These are phyloP conservation scores for Schrankia costaestrigalis DNA, from an alignment of 2,888 invertebrate species.

Conservation along the genomic window DNA sequence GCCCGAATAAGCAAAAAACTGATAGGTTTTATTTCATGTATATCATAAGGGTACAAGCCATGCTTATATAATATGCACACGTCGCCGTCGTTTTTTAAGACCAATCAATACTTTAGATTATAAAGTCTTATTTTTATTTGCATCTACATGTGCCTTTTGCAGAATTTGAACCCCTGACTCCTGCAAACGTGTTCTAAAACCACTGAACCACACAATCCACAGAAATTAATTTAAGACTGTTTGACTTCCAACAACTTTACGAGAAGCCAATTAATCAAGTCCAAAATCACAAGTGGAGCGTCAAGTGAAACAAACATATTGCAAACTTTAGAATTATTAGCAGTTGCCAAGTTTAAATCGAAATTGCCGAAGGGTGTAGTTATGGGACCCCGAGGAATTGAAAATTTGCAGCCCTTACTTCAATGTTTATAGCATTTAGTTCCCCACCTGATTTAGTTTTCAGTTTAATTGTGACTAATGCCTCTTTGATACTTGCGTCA, in stretches of 20 bases:
- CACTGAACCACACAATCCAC: too few relatives aligned
- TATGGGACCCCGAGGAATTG: constrained; percentile 52
- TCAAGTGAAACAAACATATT: constrained; percentile 42
- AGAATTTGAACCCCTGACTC: too few relatives aligned
- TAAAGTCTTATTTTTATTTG: too few relatives aligned
- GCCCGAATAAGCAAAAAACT: too few relatives aligned
- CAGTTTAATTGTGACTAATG: constrained; percentile 41
- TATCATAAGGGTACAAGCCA: too few relatives aligned
- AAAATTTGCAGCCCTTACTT: constrained; percentile 50
- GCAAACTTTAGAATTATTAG: constrained; percentile 53
- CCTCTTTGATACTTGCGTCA: constrained; percentile 26
- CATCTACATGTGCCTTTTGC: too few relatives aligned
- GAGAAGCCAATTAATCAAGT: constrained; percentile 35
- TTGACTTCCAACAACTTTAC: constrained; percentile 27
- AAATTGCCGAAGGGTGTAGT: constrained; percentile 49
- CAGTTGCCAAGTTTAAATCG: constrained; percentile 48
- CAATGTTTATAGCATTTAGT: constrained; percentile 45
- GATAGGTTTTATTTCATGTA: too few relatives aligned
- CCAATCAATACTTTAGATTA: too few relatives aligned
- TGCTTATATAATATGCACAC: too few relatives aligned
- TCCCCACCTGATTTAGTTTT: constrained; percentile 31
- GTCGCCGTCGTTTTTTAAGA: too few relatives aligned
- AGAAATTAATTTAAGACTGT: too few relatives aligned
- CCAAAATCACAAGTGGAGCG: constrained; percentile 27
- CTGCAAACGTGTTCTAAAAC: too few relatives aligned